phyloP scores from a whole-genome alignment of 2,888 invertebrate species.

The Agriotes lineatus region DNA sequence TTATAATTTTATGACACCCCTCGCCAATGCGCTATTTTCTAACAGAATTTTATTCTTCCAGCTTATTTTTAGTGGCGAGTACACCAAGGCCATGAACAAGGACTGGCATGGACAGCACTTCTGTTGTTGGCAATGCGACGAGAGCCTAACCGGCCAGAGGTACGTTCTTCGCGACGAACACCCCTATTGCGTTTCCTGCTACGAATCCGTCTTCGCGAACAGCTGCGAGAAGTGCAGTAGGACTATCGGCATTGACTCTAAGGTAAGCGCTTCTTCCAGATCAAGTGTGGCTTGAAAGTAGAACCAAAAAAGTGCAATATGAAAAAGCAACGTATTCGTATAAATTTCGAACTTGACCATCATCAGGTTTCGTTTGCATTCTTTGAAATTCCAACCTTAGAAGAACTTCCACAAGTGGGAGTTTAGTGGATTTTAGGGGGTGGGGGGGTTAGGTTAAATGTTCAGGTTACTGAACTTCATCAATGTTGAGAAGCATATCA shows the following conservation, averaged over 20 bases:
- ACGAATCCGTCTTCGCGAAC: conserved; percentile 99
- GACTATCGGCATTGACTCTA: conserved; percentile 97
- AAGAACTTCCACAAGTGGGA: no score
- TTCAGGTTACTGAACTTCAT: no score
- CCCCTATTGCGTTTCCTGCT: conserved; percentile 99
- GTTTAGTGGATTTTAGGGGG: no score
- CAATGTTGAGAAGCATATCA: no score
- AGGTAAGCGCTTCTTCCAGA: conserved; percentile 72
- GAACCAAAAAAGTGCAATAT: no score
- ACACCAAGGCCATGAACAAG: conserved; percentile 99
- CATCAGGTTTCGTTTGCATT: no score
- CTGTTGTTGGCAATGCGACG: conserved; percentile 99
- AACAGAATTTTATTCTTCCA: conserved; percentile 67
- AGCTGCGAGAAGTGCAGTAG: conserved; percentile 97
- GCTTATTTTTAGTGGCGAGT: conserved; percentile 99
- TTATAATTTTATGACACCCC: not conserved
- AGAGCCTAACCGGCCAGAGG: conserved; percentile 95
- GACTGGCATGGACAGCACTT: conserved; percentile 99
- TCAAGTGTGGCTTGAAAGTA: not conserved
- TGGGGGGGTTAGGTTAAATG: no score
- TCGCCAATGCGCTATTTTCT: not conserved
- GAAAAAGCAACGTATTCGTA: no score
- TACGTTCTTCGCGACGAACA: conserved; percentile 99
- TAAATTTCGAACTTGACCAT: no score
- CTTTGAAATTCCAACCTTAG: no score